These are phyloP conservation scores for Panzeria rudis DNA, from an alignment of 2,888 invertebrate species.

Conservation along the genomic window DNA sequence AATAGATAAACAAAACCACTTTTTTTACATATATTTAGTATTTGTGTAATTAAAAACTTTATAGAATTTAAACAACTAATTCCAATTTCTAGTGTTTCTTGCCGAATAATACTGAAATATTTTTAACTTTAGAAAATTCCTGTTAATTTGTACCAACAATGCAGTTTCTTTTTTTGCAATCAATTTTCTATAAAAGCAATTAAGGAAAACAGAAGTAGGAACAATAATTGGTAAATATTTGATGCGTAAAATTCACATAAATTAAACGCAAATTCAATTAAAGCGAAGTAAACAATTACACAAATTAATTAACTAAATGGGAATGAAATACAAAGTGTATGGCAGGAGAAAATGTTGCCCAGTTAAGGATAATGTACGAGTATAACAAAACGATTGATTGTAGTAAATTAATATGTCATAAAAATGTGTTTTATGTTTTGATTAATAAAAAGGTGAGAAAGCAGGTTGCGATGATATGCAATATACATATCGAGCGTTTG, in stretches of 20 bases:
- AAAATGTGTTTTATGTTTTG: not conserved
- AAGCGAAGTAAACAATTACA: slow-evolving; percentile 82
- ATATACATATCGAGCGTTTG: too few species aligned
- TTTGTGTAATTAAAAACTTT: too few species aligned
- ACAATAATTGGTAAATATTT: slow-evolving; percentile 57
- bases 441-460: not conserved
- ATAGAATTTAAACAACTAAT: too few species aligned
- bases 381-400: slow-evolving; percentile 4
- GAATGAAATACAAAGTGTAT: slow-evolving; percentile 78
- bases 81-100: too few species aligned
- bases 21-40: too few species aligned
- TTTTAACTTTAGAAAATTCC: not conserved
- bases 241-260: slow-evolving; percentile 75
- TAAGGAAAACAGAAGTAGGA: slow-evolving; percentile 16
- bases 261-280: slow-evolving; percentile 82
- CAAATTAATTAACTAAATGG: slow-evolving; percentile 81
- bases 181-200: slow-evolving; percentile 30
- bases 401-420: slow-evolving; percentile 1
- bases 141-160: not conserved
- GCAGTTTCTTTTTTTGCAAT: slow-evolving; percentile 9
- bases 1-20: too few species aligned
- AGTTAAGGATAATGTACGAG: not conserved
- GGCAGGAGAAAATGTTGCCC: slow-evolving; percentile 69
- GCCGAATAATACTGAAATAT: not conserved
- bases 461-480: too few species aligned